Evolutionary conservation across 2,113 vertebrate species (phyloP).

Genomic region (Myrmophylax atrothorax): DNA sequence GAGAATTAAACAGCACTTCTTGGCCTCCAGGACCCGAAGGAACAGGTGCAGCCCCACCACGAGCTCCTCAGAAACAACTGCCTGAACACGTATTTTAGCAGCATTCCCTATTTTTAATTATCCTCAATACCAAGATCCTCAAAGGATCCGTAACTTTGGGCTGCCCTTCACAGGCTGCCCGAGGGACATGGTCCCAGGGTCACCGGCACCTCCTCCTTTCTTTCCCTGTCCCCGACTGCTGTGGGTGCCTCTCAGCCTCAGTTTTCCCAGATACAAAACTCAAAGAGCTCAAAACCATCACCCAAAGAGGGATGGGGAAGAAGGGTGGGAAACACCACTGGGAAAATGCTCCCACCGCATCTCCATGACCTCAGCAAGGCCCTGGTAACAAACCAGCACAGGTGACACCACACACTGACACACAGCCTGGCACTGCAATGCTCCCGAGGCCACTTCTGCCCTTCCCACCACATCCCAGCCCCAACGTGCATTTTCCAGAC

Average conservation of each 20-base stretch:
- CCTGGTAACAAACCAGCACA: accelerated
- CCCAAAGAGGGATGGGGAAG: not conserved
- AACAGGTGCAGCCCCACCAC: not conserved
- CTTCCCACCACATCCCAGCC: not conserved
- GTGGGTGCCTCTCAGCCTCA: not conserved
- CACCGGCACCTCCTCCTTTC: accelerated
- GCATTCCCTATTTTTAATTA: not conserved
- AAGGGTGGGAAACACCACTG: accelerated
- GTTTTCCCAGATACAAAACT: not conserved
- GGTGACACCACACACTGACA: accelerated
- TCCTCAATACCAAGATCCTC: not conserved
- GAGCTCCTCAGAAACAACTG: not conserved
- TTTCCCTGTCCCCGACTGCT: not conserved
- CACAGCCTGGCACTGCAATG: accelerated
- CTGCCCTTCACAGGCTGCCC: accelerated
- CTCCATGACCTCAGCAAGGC: accelerated
- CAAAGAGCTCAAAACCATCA: not conserved
- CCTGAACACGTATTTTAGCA: not conserved
- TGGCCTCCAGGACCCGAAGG: not conserved
- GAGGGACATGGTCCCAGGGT: accelerated
- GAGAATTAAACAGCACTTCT: accelerated
- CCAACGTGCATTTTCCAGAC: not conserved
- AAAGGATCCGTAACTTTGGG: not conserved
- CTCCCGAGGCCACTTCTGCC: not conserved
- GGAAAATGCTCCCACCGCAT: accelerated